Conservation (phyloP, 2,797 vertebrate species). For the Peromyscus attwateri region DNA sequence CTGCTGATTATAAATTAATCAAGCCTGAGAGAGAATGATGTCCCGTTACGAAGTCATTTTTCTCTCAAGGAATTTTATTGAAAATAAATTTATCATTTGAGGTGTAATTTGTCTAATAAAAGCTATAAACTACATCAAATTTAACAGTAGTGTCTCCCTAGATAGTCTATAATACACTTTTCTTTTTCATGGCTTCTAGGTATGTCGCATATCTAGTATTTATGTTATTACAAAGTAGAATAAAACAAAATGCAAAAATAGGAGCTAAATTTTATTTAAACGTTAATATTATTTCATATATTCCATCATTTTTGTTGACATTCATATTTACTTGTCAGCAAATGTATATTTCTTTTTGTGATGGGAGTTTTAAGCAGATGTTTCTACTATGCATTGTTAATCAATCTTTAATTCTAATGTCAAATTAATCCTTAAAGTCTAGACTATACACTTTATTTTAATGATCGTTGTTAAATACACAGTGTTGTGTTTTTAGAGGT, state of each 20-base stretch:
- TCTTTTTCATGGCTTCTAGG: not conserved
- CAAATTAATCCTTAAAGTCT: constrained; percentile 73
- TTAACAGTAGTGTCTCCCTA: not conserved
- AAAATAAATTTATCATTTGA: constrained; percentile 30
- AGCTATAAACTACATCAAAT: not conserved
- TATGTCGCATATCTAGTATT: not conserved
- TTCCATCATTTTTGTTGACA: not conserved
- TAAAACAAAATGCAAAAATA: not conserved
- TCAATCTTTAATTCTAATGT: constrained; percentile 65
- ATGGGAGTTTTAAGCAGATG: constrained; percentile 47
- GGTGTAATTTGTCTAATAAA: not conserved
- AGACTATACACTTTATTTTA: constrained; percentile 74
- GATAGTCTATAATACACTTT: not conserved
- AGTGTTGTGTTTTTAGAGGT: constrained; percentile 58
- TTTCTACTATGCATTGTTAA: constrained; percentile 67
- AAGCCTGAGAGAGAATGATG: not conserved
- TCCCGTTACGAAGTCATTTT: not conserved
- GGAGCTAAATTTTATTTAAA: constrained; percentile 24
- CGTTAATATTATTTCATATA: constrained; percentile 15
- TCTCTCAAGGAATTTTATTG: constrained; percentile 1
- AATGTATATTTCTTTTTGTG: constrained; percentile 60
- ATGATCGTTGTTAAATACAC: constrained; percentile 71
- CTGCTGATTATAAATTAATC: constrained; percentile 14
- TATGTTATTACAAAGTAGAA: not conserved
- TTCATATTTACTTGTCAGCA: constrained; percentile 14